Evolutionary conservation across 2,888 invertebrate genomes (phyloP).

Genomic region (Tenthredo distinguenda): DNA sequence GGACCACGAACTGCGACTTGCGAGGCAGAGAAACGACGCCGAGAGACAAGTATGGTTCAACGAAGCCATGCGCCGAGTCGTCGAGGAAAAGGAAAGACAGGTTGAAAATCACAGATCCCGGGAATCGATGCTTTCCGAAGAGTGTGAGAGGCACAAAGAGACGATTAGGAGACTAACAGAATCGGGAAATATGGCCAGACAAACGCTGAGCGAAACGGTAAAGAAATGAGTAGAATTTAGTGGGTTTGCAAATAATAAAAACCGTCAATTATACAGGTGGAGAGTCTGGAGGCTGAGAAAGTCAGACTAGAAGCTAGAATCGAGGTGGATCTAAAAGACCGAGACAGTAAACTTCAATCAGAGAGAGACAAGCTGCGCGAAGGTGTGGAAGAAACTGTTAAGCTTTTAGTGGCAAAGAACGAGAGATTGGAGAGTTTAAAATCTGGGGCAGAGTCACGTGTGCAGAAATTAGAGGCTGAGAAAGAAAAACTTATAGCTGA

Average conservation of each 20-base stretch:
- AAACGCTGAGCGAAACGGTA: constrained; percentile 77
- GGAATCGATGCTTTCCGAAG: constrained; percentile 82
- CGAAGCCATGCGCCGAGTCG: constrained; percentile 83
- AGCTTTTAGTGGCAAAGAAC: constrained; percentile 61
- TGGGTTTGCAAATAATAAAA: constrained; percentile 20
- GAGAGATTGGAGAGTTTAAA: constrained; percentile 55
- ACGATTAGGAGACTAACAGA: constrained; percentile 86
- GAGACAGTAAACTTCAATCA: constrained; percentile 62
- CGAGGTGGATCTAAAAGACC: constrained; percentile 63
- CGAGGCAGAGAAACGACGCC: constrained; percentile 79
- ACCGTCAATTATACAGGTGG: constrained; percentile 62
- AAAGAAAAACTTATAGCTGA: constrained; percentile 61
- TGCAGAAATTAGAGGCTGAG: constrained; percentile 64
- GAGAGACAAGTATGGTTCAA: constrained; percentile 82
- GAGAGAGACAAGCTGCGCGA: constrained; percentile 64
- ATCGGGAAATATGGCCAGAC: constrained; percentile 81
- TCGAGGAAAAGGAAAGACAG: constrained; percentile 87
- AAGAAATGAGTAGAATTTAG: neutral
- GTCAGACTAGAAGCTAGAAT: constrained; percentile 64
- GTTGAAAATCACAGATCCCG: constrained; percentile 84
- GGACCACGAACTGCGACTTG: constrained; percentile 77
- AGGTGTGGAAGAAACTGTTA: constrained; percentile 62
- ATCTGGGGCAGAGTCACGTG: constrained; percentile 53
- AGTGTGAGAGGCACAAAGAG: constrained; percentile 84
- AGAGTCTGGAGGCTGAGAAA: constrained; percentile 69